Base-by-base conservation (phyloP, 2,797 vertebrate species). In the Thaleichthys pacificus region DNA sequence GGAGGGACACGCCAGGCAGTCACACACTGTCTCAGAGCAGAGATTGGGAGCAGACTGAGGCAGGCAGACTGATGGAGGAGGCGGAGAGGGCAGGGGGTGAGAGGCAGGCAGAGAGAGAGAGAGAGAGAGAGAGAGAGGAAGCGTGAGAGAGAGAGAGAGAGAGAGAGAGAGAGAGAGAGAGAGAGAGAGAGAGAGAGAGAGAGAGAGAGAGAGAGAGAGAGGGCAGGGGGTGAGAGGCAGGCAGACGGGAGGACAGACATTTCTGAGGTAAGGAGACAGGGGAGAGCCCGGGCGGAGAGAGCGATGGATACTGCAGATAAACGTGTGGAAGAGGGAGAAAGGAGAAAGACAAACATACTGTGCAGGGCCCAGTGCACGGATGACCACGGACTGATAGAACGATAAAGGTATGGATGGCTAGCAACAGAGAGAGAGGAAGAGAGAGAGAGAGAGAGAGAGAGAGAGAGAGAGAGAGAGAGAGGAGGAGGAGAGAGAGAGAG, bases 1-100 rank as follows among this genome's bases (percentile, higher is more conserved):
- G 91, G 90, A 87, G 90, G 88, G 90, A 90, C 89, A 90, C 91
- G 90, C 35, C 80, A 85, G 87, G 85, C 79, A 86, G 88, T 93
- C 93, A 95, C 95, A 95, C 91, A 82, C 89, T 82, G 87, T 91
- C 92, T 94, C 88, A 28, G 58, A 26, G 58, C 8, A 26, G 22
- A 60, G 57, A 60, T 19, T 22, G 58, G 24, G 24, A 28, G 58
- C n/a, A 60, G 58, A 26, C 7, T 11, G 58, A 24, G 22, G 22
- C 7, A 7, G 56, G 21, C 4, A 58, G 19, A 21, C 19, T n/a
- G 6, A 24, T 22, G 22, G 1, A 11, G 22, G 58, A 26, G n/a
- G 22, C 7, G 3, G 57, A 54, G 14, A 7, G 17, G 49, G 49
- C 14, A 14, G 49, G 14, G 17, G 17, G 49, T 3, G 49, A 14